phyloP scores from a whole-genome alignment of 2,888 invertebrate genomes.

The Phania funesta region DNA sequence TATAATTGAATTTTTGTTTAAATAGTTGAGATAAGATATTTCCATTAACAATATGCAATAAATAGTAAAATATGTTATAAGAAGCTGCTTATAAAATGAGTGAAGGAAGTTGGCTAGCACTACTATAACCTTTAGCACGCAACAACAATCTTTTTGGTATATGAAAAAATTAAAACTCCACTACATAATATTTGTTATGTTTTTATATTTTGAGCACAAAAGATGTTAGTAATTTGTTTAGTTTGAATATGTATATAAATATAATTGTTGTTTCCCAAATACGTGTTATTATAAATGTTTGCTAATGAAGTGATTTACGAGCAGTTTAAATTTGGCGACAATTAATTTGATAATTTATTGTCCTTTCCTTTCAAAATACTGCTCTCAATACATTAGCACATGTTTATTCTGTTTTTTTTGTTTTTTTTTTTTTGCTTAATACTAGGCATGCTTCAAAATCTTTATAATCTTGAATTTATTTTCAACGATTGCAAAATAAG shows the following conservation, averaged over 20 bases:
- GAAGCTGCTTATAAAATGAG: neutral
- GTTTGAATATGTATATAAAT: no score
- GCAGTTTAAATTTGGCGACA: conserved; percentile 24
- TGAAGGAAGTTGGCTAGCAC: neutral
- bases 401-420: neutral
- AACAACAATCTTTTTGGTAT: neutral
- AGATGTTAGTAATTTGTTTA: neutral
- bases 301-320: conserved; percentile 21
- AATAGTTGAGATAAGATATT: conserved; percentile 21
- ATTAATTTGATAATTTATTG: conserved; percentile 53
- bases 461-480: conserved; percentile 56
- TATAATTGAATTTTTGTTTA: conserved; percentile 46
- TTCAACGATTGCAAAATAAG: conserved; percentile 55
- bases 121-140: neutral
- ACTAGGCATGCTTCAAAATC: conserved; percentile 38
- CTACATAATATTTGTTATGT: no score
- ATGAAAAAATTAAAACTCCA: neutral
- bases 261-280: no score
- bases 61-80: neutral
- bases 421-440: neutral
- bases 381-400: conserved; percentile 10
- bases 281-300: neutral
- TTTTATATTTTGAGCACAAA: neutral
- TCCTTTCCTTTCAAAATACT: neutral
- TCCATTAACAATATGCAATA: neutral